Percentiles rank a stretch among this genome's conserved stretches.
phyloP scores from a whole-genome alignment of 2,113 vertebrate species.

The Amazona guildingii region DNA sequence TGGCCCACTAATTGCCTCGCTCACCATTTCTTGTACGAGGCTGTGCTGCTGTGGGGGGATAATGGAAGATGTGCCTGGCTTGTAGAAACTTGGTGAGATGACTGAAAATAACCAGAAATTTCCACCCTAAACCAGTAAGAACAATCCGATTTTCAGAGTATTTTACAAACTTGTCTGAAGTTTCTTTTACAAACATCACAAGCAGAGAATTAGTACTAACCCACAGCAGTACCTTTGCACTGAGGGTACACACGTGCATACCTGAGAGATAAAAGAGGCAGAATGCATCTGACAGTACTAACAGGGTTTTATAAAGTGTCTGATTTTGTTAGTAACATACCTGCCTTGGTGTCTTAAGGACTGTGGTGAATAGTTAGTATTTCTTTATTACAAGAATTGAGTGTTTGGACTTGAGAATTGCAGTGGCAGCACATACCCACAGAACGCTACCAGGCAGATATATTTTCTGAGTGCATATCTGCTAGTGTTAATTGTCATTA shows the following conservation, averaged over 20 bases:
- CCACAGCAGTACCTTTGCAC: neutral
- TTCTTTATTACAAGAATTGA: neutral
- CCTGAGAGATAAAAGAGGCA: neutral
- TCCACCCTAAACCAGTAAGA: neutral
- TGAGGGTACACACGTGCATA: rapidly evolving
- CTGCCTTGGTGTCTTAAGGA: neutral
- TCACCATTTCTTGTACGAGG: rapidly evolving
- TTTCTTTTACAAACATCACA: neutral
- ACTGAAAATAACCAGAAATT: neutral
- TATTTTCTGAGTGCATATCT: neutral
- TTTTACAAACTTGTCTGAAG: neutral
- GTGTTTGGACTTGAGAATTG: neutral
- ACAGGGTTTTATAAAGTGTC: neutral
- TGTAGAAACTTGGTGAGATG: neutral
- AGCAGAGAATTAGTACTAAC: neutral
- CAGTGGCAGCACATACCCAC: rapidly evolving
- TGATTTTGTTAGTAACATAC: neutral
- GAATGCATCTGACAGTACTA: rapidly evolving
- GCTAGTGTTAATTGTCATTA: neutral
- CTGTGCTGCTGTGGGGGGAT: neutral
- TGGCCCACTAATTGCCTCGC: rapidly evolving
- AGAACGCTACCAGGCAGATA: rapidly evolving
- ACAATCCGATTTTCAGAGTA: neutral
- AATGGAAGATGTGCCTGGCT: neutral
- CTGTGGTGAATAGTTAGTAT: neutral